Base-by-base conservation (phyloP, 2,888 invertebrate genomes). In the Oegoconia quadripuncta region DNA sequence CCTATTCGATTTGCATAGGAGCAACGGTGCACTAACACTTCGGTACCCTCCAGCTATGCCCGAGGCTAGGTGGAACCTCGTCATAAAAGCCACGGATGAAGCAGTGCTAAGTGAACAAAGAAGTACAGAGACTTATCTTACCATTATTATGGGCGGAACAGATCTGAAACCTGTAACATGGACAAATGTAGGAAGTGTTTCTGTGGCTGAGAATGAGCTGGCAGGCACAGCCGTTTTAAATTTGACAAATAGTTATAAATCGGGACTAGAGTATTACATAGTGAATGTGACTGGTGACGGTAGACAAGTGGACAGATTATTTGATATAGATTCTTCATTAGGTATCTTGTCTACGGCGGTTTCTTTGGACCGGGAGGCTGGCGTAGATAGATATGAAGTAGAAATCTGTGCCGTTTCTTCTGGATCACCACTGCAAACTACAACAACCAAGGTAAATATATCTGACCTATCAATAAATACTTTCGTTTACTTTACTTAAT, bases 71-170 rank as follows among this genome's bases (percentile, higher is more conserved):
- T 96, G 96, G 84, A 93, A 93, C 59, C 84, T 97, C 27, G 93
- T 94, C 0, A 91, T 97, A 29, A 93, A 95, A 60, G 97, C 97
- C 3, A 96, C 96, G 6, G 97, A 97, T 73, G 97, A 97, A 72
- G 97, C 97, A 0, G 96, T 95, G 2, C 93, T 96, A 63, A 93
- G 93, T 52, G 96, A 96, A 70, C 90, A 96, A 44, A 93, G 93
- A 75, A 95, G 95, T 46, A 93, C 95, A 1, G 96, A 97, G 72
- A 93, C 95, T 1, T 95, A 95, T 67, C 88, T 97, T 30, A 96
- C 95, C 3, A 90, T 97, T 39, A 93, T 97, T 42, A 91, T 94
- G 48, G 90, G 92, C 8, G 90, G 91, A 18, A 86, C 88, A 28
- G 89, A 89, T 36, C 69, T 87, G 29, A 88, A 89, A 37, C 89